Conservation (phyloP, 2,888 invertebrate genomes). For the Diachrysia chrysitis region DNA sequence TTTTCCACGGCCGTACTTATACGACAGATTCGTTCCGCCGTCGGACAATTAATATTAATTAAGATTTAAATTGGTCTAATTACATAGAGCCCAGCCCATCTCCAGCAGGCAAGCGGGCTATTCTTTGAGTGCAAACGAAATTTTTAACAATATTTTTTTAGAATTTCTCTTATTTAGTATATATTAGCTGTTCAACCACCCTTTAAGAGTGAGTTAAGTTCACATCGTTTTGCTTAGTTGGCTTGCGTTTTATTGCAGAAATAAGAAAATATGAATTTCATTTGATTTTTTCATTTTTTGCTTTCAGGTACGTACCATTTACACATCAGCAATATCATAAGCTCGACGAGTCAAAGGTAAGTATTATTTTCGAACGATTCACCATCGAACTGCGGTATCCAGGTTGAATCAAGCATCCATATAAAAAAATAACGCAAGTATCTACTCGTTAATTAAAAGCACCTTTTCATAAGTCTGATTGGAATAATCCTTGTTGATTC, state of each 20-base stretch:
- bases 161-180: conserved; percentile 30
- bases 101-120: conserved; percentile 76
- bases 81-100: conserved; percentile 86
- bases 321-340: conserved; percentile 12
- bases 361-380: conserved; percentile 17
- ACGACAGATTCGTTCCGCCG: conserved; percentile 88
- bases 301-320: conserved; percentile 65
- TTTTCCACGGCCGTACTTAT: conserved; percentile 79
- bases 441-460: conserved; percentile 19
- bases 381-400: conserved; percentile 3
- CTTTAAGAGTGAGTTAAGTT: background rate
- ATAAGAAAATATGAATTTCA: conserved; percentile 18
- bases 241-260: background rate
- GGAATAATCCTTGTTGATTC: conserved; percentile 18
- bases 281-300: conserved; percentile 27
- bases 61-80: conserved; percentile 90
- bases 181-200: conserved; percentile 11
- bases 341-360: conserved; percentile 21
- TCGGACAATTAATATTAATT: conserved; percentile 89
- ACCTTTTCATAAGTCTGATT: conserved; percentile 21
- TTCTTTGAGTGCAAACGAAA: conserved; percentile 74
- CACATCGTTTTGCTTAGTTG: background rate
- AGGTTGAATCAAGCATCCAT: conserved; percentile 10
- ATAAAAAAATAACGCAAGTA: conserved; percentile 23
- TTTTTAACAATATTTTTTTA: conserved; percentile 65